Conservation (phyloP, 2,888 invertebrate genomes). For the Cecidostiba fungosa region DNA sequence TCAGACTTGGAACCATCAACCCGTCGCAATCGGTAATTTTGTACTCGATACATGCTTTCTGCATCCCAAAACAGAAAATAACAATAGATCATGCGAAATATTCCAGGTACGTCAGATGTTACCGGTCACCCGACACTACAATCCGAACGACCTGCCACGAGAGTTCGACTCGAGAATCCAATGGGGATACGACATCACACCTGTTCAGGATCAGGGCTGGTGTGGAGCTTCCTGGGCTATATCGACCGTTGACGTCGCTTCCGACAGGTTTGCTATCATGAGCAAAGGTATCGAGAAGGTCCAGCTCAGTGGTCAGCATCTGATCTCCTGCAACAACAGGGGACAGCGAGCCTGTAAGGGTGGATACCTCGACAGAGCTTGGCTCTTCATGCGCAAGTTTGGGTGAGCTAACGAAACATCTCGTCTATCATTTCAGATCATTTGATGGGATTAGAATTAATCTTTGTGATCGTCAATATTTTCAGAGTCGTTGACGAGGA, state of each 20-base stretch:
- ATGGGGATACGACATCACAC: constrained; percentile 89
- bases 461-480: background rate
- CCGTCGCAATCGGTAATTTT: constrained; percentile 81
- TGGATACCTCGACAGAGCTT: constrained; percentile 94
- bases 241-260: constrained; percentile 90
- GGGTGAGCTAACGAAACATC: constrained; percentile 82
- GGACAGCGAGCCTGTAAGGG: constrained; percentile 92
- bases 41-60: background rate
- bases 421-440: background rate
- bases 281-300: constrained; percentile 89
- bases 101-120: constrained; percentile 81
- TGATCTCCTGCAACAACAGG: constrained; percentile 91
- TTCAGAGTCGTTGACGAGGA: constrained; percentile 90
- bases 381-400: constrained; percentile 91
- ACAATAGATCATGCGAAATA: background rate
- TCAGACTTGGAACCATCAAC: constrained; percentile 87
- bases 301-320: constrained; percentile 90
- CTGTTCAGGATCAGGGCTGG: constrained; percentile 87
- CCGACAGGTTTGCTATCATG: constrained; percentile 92
- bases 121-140: constrained; percentile 83
- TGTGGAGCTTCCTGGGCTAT: constrained; percentile 97
- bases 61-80: background rate
- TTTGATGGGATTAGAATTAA: no score
- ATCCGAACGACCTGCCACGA: constrained; percentile 84
- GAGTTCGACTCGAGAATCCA: constrained; percentile 88